Evolutionary conservation across 2,113 vertebrate genomes (phyloP).

Genomic region (Pan troglodytes): NHGRI_mPanTro3-v2.1_pri NC_072412.2:97198001-97198500

Average conservation of each 20-base stretch:
- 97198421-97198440: background rate
- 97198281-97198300: background rate
- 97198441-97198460: background rate
- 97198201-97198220: background rate
- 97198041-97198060: background rate
- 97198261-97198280: background rate
- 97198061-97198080: background rate
- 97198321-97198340: no score
- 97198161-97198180: background rate
- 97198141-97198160: background rate
- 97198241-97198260: background rate
- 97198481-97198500: background rate
- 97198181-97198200: constrained; percentile 6
- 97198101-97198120: background rate
- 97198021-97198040: background rate
- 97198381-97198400: background rate
- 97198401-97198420: background rate
- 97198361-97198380: background rate
- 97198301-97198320: background rate
- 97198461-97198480: background rate
- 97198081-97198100: background rate
- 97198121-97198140: background rate
- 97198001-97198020: background rate
- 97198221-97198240: background rate
- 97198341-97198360: background rate